Evolutionary conservation across 1,140 invertebrate genomes (phyloP), one percentile per base, ranked within the genome.

Genomic region (Orussus abietinus): DNA sequence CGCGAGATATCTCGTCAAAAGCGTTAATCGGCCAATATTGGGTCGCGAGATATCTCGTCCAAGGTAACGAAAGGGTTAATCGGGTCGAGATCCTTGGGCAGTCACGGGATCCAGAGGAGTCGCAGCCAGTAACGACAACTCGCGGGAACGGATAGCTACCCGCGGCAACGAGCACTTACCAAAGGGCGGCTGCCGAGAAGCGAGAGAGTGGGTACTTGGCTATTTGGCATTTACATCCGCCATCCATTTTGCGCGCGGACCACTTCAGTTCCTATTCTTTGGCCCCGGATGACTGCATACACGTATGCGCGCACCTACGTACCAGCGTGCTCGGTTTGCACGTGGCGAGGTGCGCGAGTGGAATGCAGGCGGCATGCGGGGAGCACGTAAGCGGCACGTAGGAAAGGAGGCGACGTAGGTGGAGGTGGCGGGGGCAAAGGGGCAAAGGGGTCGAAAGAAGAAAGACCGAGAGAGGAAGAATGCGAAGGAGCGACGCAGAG

Each of bases 151-250:
- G n/a, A n/a, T n/a, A n/a, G n/a, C n/a, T 33, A 55, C 51, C 38
- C 53, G 54, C 47, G 26, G 47, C 49, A 38, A 49, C 45, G 49
- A 34, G 33, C 48, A 42, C 52, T 56, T 57, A 55, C 53, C 49
- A 51, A 53, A 56, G 18, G 38, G 42, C 33, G 26, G 33, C 34
- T 36, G 34, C 35, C 18, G 34, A 38, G 34, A 29, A 36, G 15
- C 17, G 39, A 37, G 21, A 45, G 29, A 34, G 30, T 19, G 39
- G 36, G 43, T 45, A 53, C 55, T 59, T 57, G 55, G 53, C 55
- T 58, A 59, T 47, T 58, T 58, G 55, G 47, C 55, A 59, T 59
- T 59, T 59, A 59, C 55, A 58, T 58, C 55, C 56, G 49, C 49
- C 56, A 59, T 59, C 55, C 56, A 59, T 59, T 59, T 59, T 57